Evolutionary conservation across 1,140 invertebrate species (phyloP).

Genomic region (Dufourea novaeangliae): DNA sequence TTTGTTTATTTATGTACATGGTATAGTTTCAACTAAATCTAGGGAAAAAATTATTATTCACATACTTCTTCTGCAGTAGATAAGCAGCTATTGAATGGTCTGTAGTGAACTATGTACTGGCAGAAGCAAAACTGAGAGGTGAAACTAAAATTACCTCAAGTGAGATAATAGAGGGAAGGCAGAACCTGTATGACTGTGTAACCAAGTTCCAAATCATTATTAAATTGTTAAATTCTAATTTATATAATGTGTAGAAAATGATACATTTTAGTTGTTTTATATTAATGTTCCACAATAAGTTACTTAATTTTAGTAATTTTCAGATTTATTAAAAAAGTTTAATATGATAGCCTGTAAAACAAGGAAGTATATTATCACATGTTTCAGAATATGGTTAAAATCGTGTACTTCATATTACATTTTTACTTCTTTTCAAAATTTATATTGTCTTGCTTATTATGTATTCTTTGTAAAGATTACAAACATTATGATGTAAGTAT

Average conservation of each 20-base stretch:
- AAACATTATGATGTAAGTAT: background rate
- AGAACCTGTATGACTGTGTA: slow-evolving; percentile 52
- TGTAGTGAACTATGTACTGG: slow-evolving; percentile 71
- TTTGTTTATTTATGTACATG: background rate
- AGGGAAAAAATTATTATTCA: background rate
- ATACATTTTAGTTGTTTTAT: background rate
- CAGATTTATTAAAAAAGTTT: background rate
- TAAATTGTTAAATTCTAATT: slow-evolving; percentile 15
- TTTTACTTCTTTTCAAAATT: background rate
- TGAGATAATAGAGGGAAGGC: slow-evolving; percentile 68
- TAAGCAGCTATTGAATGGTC: slow-evolving; percentile 69
- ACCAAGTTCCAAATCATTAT: slow-evolving; percentile 32
- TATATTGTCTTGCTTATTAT: slow-evolving; percentile 4
- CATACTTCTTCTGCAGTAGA: slow-evolving; percentile 26
- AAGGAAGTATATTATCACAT: background rate
- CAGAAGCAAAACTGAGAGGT: slow-evolving; percentile 75
- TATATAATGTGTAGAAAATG: background rate
- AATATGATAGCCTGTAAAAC: background rate
- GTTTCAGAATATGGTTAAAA: background rate
- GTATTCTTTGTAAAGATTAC: background rate
- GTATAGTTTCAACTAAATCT: background rate
- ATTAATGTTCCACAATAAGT: background rate
- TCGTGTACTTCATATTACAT: background rate
- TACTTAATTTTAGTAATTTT: background rate
- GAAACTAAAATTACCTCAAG: slow-evolving; percentile 80